phyloP scores from a whole-genome alignment of 2,113 vertebrate species.

The Engystomops pustulosus region DNA sequence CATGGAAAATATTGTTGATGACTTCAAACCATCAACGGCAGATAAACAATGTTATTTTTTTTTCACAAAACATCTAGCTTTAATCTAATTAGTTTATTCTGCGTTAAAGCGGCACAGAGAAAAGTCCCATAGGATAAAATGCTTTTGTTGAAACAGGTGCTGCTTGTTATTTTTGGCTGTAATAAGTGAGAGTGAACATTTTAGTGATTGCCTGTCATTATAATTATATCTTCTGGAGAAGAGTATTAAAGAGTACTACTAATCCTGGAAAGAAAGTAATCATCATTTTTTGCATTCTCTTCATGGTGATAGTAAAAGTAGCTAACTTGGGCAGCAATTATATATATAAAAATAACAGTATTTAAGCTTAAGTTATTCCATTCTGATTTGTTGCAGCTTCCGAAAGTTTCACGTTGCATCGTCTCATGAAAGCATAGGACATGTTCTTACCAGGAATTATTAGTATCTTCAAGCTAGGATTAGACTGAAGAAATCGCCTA shows the following conservation, averaged over 20 bases:
- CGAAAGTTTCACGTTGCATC: conserved; percentile 8
- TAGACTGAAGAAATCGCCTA: neutral
- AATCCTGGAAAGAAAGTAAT: conserved; percentile 46
- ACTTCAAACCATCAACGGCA: conserved; percentile 5
- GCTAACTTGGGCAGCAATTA: conserved; percentile 28
- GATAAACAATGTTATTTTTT: conserved; percentile 13
- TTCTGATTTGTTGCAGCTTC: conserved; percentile 24
- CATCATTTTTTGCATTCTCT: conserved; percentile 42
- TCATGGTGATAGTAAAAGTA: conserved; percentile 37
- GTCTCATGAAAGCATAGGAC: neutral
- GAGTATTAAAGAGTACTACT: conserved; percentile 46
- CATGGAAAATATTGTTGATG: conserved; percentile 3
- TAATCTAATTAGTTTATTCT: conserved; percentile 45
- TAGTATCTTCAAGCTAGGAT: neutral
- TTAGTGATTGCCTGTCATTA: conserved; percentile 47
- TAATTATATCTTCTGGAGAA: conserved; percentile 45
- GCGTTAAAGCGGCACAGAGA: conserved; percentile 11
- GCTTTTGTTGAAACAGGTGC: conserved; percentile 48
- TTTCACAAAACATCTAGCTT: conserved; percentile 27
- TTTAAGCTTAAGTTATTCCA: conserved; percentile 6
- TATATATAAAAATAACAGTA: conserved; percentile 46
- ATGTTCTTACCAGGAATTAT: neutral
- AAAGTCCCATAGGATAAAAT: conserved; percentile 32
- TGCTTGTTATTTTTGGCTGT: conserved; percentile 51
- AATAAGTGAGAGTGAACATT: conserved; percentile 44